Percentiles rank a stretch among this genome's conserved stretches.
Evolutionary conservation across 2,797 vertebrate genomes (phyloP).

Genomic region (Uromys caudimaculatus): DNA sequence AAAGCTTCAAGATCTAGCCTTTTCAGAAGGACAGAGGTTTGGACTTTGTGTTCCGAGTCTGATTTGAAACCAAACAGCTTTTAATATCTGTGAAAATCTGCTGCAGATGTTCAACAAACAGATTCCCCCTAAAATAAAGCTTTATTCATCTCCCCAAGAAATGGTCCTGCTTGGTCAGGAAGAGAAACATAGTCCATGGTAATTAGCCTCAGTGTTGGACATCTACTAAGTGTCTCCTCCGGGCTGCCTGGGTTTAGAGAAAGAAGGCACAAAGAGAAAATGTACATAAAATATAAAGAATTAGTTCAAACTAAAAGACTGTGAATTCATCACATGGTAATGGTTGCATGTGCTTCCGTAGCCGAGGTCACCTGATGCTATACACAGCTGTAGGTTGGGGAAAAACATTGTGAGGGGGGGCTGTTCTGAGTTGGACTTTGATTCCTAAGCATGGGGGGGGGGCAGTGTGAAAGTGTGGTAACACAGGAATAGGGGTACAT

Average conservation of each 20-base stretch:
- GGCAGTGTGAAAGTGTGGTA: background rate
- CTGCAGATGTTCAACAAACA: constrained; percentile 47
- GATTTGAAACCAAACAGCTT: constrained; percentile 61
- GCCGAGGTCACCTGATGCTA: background rate
- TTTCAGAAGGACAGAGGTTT: constrained; percentile 36
- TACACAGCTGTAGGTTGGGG: background rate
- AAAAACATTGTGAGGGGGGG: background rate
- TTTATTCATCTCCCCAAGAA: constrained; percentile 4
- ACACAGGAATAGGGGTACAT: background rate
- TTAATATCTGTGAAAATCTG: constrained; percentile 43
- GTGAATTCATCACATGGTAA: background rate
- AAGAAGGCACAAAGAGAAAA: background rate
- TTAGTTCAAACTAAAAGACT: background rate
- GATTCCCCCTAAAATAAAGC: background rate
- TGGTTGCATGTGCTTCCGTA: background rate
- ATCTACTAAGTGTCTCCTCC: background rate
- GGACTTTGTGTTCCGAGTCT: constrained; percentile 40
- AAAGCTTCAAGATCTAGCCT: background rate
- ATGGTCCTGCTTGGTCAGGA: background rate
- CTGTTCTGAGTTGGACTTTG: background rate
- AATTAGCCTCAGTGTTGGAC: background rate
- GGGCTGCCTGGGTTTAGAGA: background rate
- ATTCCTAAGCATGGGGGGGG: background rate
- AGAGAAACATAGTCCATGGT: background rate
- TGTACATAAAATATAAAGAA: background rate